These are phyloP conservation scores for Peromyscus eremicus DNA, from an alignment of 2,797 vertebrate genomes.

Conservation along the genomic window DNA sequence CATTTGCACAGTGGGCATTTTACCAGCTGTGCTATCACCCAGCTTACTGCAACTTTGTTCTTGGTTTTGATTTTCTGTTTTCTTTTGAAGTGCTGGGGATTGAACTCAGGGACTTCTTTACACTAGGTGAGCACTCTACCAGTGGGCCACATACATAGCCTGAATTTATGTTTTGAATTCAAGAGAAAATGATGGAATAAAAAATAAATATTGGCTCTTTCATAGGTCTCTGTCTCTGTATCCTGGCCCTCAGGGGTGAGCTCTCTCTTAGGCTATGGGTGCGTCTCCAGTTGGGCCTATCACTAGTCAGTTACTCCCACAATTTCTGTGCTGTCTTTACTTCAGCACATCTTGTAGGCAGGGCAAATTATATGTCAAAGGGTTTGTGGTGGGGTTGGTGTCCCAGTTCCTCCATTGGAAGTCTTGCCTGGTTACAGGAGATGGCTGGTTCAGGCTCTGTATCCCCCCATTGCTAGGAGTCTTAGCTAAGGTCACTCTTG, in stretches of 20 bases:
- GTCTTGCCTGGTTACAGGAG: not conserved
- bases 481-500: not conserved
- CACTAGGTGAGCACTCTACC: not conserved
- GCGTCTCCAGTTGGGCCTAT: not conserved
- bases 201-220: not conserved
- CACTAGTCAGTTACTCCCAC: not conserved
- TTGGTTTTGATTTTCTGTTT: not conserved
- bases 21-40: not conserved
- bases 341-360: not conserved
- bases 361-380: not conserved
- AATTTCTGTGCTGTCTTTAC: not conserved
- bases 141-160: not conserved
- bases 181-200: not conserved
- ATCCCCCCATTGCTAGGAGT: not conserved
- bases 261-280: not conserved
- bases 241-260: not conserved
- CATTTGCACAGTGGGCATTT: not conserved
- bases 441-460: not conserved
- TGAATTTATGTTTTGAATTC: conserved; percentile 35
- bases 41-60: not conserved
- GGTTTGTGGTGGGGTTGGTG: not conserved
- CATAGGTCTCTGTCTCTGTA: not conserved
- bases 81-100: not conserved
- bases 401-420: not conserved
- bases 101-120: not conserved